Percentiles rank a stretch among this genome's conserved stretches.
These are phyloP conservation scores for Gavialis gangeticus DNA, from an alignment of 2,113 vertebrate species.

Conservation along the genomic window DNA sequence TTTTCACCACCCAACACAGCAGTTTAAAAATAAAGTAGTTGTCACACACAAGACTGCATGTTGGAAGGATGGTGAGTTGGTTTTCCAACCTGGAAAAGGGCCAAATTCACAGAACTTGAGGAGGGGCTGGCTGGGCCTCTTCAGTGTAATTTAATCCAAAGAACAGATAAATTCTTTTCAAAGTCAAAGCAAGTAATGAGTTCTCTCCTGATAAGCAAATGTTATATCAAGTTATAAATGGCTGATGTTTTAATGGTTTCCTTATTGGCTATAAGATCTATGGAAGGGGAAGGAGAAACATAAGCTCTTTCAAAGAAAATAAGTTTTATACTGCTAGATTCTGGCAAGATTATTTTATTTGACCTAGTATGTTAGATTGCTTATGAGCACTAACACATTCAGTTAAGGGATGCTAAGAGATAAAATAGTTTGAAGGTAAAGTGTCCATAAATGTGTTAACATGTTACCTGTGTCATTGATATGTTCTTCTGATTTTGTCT, in stretches of 20 bases:
- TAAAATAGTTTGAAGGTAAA: not conserved
- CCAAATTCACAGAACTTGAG: slow-evolving; percentile 20
- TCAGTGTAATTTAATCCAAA: not conserved
- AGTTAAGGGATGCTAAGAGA: not conserved
- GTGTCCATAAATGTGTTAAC: not conserved
- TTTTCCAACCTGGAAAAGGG: slow-evolving; percentile 13
- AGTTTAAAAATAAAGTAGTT: slow-evolving; percentile 43
- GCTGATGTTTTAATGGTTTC: not conserved
- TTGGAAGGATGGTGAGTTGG: not conserved
- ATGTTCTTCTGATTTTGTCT: not conserved
- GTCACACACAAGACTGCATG: not conserved
- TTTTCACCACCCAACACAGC: not conserved
- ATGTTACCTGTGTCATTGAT: not conserved
- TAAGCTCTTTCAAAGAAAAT: not conserved
- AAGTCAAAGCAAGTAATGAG: slow-evolving; percentile 44
- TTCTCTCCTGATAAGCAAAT: slow-evolving; percentile 7
- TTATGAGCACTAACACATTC: too few species aligned
- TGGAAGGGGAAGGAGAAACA: not conserved
- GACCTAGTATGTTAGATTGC: too few species aligned
- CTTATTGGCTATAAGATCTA: not conserved
- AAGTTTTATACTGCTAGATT: too few species aligned
- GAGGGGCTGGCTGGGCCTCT: not conserved
- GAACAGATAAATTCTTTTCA: slow-evolving; percentile 57
- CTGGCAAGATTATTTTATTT: too few species aligned
- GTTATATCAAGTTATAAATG: slow-evolving; percentile 1